Evolutionary conservation across 2,113 vertebrate genomes (phyloP).

Genomic region (Psittacara wagleri): DNA sequence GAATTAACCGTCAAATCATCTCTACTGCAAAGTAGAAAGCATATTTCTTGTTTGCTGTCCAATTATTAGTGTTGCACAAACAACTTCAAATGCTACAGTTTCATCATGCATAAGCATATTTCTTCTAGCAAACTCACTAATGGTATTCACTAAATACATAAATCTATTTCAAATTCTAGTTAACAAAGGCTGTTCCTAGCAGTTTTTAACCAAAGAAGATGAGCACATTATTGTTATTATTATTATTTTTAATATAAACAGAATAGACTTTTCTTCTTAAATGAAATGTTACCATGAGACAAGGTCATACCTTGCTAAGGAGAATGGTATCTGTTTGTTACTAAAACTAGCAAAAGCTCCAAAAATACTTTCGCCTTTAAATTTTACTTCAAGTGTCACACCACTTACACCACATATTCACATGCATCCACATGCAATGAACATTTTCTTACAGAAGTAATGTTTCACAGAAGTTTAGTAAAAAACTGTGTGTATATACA

Average conservation of each 20-base stretch:
- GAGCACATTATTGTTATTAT: background rate
- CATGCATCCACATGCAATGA: background rate
- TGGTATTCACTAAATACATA: constrained; percentile 24
- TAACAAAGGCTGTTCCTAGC: background rate
- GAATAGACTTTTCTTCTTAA: background rate
- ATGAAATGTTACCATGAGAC: background rate
- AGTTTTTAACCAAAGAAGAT: background rate
- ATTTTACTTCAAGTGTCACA: background rate
- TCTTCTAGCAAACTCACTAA: constrained; percentile 59
- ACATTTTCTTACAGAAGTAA: background rate
- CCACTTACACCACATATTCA: background rate
- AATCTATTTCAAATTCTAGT: background rate
- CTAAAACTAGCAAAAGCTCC: background rate
- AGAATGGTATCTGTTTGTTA: background rate
- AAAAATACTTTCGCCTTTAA: background rate
- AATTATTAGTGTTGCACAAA: constrained; percentile 29
- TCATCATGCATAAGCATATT: constrained; percentile 53
- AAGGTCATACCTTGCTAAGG: background rate
- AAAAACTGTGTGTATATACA: background rate
- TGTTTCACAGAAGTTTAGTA: background rate
- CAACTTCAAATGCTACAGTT: constrained; percentile 14
- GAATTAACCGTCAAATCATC: constrained; percentile 54
- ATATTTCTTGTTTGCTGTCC: constrained; percentile 30
- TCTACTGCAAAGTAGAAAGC: constrained; percentile 25
- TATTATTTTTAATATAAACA: background rate